Evolutionary conservation across 2,888 invertebrate species (phyloP).

Genomic region (Spatulosminthurus flaviceps): DNA sequence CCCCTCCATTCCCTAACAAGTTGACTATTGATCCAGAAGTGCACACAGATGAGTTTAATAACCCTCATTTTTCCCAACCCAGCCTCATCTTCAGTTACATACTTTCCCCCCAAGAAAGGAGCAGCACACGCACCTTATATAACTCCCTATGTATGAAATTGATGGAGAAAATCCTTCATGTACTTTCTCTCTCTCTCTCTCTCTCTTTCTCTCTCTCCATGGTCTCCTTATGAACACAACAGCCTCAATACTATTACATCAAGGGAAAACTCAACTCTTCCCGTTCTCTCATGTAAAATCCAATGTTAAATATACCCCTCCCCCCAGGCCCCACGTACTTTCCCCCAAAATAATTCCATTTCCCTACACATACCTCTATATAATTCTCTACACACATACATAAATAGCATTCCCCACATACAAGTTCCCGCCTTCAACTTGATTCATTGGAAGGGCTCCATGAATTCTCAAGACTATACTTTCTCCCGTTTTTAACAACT

Average conservation of each 20-base stretch:
- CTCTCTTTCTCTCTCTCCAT: no score
- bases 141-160: no score
- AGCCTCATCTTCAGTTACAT: background rate
- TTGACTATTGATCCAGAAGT: constrained; percentile 14
- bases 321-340: no score
- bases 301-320: no score
- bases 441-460: background rate
- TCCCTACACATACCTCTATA: no score
- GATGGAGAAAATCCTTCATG: no score
- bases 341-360: no score
- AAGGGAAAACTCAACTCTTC: no score
- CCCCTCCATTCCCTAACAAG: background rate
- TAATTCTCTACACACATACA: background rate
- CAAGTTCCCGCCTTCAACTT: constrained; percentile 7
- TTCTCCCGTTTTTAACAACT: background rate
- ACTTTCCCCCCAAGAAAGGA: background rate
- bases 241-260: no score
- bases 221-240: no score
- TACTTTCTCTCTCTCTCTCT: no score
- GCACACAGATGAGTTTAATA: constrained; percentile 18
- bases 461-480: background rate
- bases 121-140: background rate
- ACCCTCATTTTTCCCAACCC: constrained; percentile 18
- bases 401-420: background rate
- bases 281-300: no score